phyloP scores from a whole-genome alignment of 2,113 vertebrate genomes.

The Peucedramus taeniatus region DNA sequence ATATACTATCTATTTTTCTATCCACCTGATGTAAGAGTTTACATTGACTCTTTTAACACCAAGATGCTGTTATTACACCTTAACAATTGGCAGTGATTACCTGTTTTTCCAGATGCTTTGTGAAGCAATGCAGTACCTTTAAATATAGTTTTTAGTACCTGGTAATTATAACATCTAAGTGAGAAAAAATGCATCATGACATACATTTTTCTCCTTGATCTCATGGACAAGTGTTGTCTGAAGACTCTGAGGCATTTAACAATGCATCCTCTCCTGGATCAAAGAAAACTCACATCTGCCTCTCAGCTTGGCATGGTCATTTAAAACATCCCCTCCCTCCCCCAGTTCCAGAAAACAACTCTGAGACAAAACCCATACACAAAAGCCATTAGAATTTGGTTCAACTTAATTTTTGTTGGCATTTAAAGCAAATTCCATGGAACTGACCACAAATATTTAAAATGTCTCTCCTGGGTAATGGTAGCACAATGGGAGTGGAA shows the following conservation, averaged over 20 bases:
- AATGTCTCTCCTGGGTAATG: slow-evolving; percentile 19
- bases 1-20: background rate
- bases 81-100: slow-evolving; percentile 23
- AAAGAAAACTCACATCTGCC: slow-evolving; percentile 56
- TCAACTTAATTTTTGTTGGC: slow-evolving; percentile 30
- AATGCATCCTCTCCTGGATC: slow-evolving; percentile 39
- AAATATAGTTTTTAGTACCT: slow-evolving; percentile 55
- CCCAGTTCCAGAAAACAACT: background rate
- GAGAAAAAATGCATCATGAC: slow-evolving; percentile 40
- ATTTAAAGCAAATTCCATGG: slow-evolving; percentile 22
- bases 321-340: slow-evolving; percentile 12
- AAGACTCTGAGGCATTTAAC: slow-evolving; percentile 34
- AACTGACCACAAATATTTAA: slow-evolving; percentile 33
- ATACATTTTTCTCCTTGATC: slow-evolving; percentile 39
- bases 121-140: slow-evolving; percentile 32
- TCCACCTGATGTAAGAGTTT: background rate
- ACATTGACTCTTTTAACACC: background rate
- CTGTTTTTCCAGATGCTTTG: slow-evolving; percentile 47
- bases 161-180: slow-evolving; percentile 60
- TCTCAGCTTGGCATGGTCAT: slow-evolving; percentile 32
- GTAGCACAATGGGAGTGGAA: slow-evolving; percentile 22
- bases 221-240: slow-evolving; percentile 25
- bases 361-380: background rate
- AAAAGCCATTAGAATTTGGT: background rate
- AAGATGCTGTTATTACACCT: slow-evolving; percentile 38